phyloP scores from a whole-genome alignment of 2,797 vertebrate species.

The Podarcis siculus region DNA sequence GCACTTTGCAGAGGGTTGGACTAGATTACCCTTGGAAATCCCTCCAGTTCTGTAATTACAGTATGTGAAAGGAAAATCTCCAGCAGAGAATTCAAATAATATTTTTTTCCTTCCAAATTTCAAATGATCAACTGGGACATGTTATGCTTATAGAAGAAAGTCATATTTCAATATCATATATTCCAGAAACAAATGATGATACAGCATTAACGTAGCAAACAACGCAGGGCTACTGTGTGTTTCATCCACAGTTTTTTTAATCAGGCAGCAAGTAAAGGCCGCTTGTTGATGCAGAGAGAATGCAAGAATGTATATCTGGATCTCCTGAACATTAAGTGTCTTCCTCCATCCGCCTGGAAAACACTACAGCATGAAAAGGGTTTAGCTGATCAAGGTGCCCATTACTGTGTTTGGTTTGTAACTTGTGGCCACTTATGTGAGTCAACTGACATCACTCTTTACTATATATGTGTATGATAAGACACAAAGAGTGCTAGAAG shows the following conservation, averaged over 20 bases:
- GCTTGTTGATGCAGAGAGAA: background rate
- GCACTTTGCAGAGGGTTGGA: no score
- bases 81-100: background rate
- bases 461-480: background rate
- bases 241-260: background rate
- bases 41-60: no score
- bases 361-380: background rate
- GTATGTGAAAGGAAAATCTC: background rate
- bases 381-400: background rate
- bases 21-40: no score
- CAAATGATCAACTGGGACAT: no score
- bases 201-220: background rate
- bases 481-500: background rate
- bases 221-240: background rate
- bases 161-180: background rate
- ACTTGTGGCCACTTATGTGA: background rate
- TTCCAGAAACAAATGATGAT: background rate
- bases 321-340: background rate
- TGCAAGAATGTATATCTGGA: background rate
- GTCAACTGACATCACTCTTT: background rate
- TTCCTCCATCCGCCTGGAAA: background rate
- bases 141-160: no score
- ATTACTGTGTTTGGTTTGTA: background rate
- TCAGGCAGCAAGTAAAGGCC: no score
- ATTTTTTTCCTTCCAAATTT: background rate